phyloP scores from a whole-genome alignment of 2,113 vertebrate genomes.

The Sinocyclocheilus grahami region DNA sequence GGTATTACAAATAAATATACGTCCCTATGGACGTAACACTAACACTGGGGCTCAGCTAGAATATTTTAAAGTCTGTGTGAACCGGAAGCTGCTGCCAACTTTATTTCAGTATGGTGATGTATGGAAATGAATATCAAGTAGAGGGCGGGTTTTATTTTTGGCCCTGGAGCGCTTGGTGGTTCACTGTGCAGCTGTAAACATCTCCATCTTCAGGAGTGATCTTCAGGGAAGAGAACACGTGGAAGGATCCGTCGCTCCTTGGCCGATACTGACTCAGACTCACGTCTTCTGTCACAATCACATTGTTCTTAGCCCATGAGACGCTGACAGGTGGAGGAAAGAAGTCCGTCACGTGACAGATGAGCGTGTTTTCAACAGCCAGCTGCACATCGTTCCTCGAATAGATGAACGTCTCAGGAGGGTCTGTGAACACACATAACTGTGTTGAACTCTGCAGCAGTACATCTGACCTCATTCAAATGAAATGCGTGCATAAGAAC shows the following conservation, averaged over 20 bases:
- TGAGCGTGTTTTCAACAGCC: slow-evolving; percentile 63
- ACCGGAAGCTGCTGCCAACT: no score
- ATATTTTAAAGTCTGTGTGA: no score
- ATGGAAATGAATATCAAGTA: no score
- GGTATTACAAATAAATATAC: no score
- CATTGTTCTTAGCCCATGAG: slow-evolving; percentile 59
- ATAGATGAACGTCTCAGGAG: slow-evolving; percentile 69
- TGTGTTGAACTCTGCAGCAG: no score
- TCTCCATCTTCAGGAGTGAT: slow-evolving; percentile 71
- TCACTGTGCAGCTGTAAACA: slow-evolving; percentile 72
- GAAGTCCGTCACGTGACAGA: slow-evolving; percentile 75
- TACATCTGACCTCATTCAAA: no score
- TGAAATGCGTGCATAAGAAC: not conserved
- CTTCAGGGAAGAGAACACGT: slow-evolving; percentile 71
- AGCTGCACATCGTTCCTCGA: slow-evolving; percentile 46
- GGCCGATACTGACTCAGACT: slow-evolving; percentile 61
- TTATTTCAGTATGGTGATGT: no score
- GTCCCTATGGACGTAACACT: no score
- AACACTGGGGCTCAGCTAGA: no score
- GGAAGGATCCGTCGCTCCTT: slow-evolving; percentile 65
- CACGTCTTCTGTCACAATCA: slow-evolving; percentile 60
- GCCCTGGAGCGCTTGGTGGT: slow-evolving; percentile 57
- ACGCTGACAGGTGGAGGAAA: slow-evolving; percentile 72
- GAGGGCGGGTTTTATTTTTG: not conserved
- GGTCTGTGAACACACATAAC: slow-evolving; percentile 52